These are phyloP conservation scores for Hippocampus kuda DNA, from an alignment of 2,797 vertebrate genomes.

Conservation along the genomic window DNA sequence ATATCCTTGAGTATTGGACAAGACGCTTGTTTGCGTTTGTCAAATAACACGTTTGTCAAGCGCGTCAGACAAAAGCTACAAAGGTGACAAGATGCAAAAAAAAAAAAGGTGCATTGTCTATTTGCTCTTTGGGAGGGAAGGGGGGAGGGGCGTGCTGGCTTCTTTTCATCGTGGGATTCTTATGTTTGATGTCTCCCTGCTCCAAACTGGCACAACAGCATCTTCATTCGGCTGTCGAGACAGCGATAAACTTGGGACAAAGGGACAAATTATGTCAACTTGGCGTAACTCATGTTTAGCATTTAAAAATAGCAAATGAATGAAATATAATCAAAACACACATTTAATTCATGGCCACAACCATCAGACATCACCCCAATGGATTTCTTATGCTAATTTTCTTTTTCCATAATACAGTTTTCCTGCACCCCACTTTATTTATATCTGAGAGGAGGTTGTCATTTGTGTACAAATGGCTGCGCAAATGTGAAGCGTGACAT, in stretches of 20 bases:
- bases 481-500: no score
- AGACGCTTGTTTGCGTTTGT: not conserved
- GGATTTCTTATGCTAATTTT: no score
- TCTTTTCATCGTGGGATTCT: not conserved
- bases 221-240: not conserved
- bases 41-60: not conserved
- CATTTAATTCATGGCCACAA: no score
- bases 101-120: not conserved
- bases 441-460: no score
- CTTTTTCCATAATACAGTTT: no score
- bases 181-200: not conserved
- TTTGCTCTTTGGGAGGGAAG: not conserved
- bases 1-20: not conserved
- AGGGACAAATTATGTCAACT: not conserved
- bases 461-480: no score
- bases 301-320: not conserved
- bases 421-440: no score
- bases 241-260: not conserved
- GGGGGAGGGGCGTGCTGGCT: not conserved
- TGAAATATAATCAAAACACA: not conserved
- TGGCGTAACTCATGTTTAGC: not conserved
- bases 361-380: no score
- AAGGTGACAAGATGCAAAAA: not conserved
- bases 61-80: not conserved
- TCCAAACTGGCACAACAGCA: not conserved